Evolutionary conservation across 2,113 vertebrate species (phyloP), one percentile per base, ranked within the genome.

Genomic region (Anarhynchus alexandrinus): DNA sequence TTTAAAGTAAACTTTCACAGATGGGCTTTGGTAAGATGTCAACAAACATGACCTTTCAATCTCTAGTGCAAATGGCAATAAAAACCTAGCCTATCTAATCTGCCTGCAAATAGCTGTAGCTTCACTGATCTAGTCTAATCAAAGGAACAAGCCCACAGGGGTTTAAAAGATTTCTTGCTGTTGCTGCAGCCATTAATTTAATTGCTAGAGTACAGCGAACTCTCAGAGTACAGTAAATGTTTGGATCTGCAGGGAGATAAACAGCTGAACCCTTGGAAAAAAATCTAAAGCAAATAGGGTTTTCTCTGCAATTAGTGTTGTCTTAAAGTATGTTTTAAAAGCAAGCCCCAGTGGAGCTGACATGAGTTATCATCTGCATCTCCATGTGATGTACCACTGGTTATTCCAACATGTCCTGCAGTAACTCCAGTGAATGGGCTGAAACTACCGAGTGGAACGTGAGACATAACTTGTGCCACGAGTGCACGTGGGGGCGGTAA

Each of bases 41-140:
- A 98, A 96, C 94, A 97, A 90, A 93, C 69, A 83, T 61, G 92
- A 96, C 97, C 97, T 98, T 98, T 98, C 92, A 91, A 66, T 96
- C 97, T 97, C 96, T 66, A 91, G 92, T 94, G 86, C 94, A 96
- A 95, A 96, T 96, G 94, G 91, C 95, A 97, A 78, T 96, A 93
- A 95, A 96, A 96, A 87, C 64, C 74, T 36, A 96, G 79, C 92
- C 94, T 94, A 83, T 97, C 95, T 97, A 97, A 98, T 98, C 97
- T 97, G 95, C 94, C 94, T 97, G 97, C 96, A 98, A 98, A 98
- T 97, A 97, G 97, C 96, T 97, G 72, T 90, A 96, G 85, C 93
- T 95, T 96, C 96, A 97, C 98, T 98, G 97, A 97, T 98, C 97
- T 98, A 86, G 95, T 92, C 92, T 98, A 97, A 98, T 98, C 97